Evolutionary conservation across 2,888 invertebrate genomes (phyloP).

Genomic region (Dermolepida albohirtum): DNA sequence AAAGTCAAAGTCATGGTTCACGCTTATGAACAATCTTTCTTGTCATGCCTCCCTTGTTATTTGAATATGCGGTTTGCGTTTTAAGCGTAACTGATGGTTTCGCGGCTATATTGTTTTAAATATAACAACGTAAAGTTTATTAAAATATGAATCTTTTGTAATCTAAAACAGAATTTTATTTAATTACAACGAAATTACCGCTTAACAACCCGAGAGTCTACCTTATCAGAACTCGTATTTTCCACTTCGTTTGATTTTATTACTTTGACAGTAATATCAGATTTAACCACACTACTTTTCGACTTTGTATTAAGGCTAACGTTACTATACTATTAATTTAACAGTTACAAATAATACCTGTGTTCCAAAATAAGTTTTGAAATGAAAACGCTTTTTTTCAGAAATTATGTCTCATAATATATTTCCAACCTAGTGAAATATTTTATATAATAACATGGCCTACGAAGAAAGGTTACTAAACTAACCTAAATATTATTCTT

Average conservation of each 20-base stretch:
- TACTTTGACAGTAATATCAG: conserved; percentile 16
- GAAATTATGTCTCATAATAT: too few relatives aligned
- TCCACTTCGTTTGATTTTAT: conserved; percentile 21
- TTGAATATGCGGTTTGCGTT: conserved; percentile 39
- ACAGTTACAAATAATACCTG: not conserved
- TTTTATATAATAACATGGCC: too few relatives aligned
- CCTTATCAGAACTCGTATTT: conserved; percentile 16
- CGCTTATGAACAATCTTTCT: conserved; percentile 45
- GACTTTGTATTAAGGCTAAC: not conserved
- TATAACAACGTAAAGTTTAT: conserved; percentile 23
- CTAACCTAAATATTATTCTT: too few relatives aligned
- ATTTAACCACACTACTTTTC: conserved; percentile 10
- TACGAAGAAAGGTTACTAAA: too few relatives aligned
- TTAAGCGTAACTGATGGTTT: conserved; percentile 30
- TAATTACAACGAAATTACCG: conserved; percentile 24
- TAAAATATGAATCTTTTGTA: conserved; percentile 7
- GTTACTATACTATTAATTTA: conserved; percentile 2
- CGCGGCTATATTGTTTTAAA: conserved; percentile 35
- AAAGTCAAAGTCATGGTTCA: conserved; percentile 44
- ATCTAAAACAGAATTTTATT: conserved; percentile 10
- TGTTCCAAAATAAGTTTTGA: too few relatives aligned
- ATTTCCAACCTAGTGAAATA: too few relatives aligned
- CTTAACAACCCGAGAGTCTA: conserved; percentile 4
- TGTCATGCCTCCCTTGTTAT: conserved; percentile 37
- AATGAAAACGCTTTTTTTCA: too few relatives aligned